Evolutionary conservation across 2,888 invertebrate genomes (phyloP).

Genomic region (Plebejus anna): DNA sequence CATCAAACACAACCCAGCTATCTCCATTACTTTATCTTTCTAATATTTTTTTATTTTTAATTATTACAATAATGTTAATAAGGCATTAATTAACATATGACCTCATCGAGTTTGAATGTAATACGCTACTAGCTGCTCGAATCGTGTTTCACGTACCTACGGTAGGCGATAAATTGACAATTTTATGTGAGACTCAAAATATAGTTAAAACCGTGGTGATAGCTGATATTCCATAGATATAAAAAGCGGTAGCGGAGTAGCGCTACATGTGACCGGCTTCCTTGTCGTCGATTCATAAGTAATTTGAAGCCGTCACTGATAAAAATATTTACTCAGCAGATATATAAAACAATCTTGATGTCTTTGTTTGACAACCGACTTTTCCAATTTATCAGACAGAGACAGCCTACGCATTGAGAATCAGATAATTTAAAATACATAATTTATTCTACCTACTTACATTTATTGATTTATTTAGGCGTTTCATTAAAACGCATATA

Average conservation of each 20-base stretch:
- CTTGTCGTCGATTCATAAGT: background rate
- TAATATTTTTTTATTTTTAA: background rate
- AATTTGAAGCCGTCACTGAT: background rate
- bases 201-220: background rate
- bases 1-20: background rate
- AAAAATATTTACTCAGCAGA: background rate
- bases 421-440: background rate
- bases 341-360: background rate
- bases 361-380: background rate
- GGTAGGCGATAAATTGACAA: background rate
- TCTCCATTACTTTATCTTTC: background rate
- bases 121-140: background rate
- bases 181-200: background rate
- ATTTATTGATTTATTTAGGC: background rate
- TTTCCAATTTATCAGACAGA: background rate
- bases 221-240: background rate
- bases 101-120: background rate
- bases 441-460: background rate
- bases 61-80: conserved; percentile 12
- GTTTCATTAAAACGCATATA: background rate
- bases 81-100: conserved; percentile 10
- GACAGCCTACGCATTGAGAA: background rate
- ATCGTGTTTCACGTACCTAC: background rate
- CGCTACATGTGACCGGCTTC: background rate
- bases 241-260: background rate